Evolutionary conservation across 2,888 invertebrate genomes (phyloP).

Genomic region (Kryphioiulus occultus): DNA sequence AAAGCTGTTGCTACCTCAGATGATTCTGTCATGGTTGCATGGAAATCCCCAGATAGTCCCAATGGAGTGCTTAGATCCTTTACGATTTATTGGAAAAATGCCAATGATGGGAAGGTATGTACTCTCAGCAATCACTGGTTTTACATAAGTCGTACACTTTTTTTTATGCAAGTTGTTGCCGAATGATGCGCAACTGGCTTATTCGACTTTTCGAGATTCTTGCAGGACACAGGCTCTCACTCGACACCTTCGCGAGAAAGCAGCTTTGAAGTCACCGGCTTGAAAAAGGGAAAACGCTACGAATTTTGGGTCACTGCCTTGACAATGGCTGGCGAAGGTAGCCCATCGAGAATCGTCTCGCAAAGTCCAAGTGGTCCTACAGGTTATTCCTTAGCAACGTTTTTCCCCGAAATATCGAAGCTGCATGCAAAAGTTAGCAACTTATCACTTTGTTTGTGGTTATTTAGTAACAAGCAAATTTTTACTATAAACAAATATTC

Average conservation of each 20-base stretch:
- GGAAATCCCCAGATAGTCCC: conserved; percentile 91
- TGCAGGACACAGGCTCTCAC: conserved; percentile 39
- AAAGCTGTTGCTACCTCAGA: conserved; percentile 92
- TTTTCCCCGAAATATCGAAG: neutral
- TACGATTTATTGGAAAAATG: conserved; percentile 78
- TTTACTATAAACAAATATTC: too few relatives aligned
- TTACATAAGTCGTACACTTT: too few relatives aligned
- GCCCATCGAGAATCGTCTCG: conserved; percentile 59
- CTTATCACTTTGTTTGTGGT: conserved; percentile 47
- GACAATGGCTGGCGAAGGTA: conserved; percentile 62
- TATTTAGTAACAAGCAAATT: conserved; percentile 56
- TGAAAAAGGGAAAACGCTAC: conserved; percentile 59
- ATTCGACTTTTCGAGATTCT: conserved; percentile 49
- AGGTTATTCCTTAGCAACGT: conserved; percentile 33
- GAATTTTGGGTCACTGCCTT: conserved; percentile 62
- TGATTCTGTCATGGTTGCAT: conserved; percentile 89
- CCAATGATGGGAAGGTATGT: conserved; percentile 61
- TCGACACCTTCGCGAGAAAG: conserved; percentile 43
- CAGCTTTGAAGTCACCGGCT: conserved; percentile 57
- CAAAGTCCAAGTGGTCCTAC: conserved; percentile 59
- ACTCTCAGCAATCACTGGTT: too few relatives aligned
- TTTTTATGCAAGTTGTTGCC: too few relatives aligned
- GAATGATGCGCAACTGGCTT: neutral
- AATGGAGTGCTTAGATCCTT: conserved; percentile 94
- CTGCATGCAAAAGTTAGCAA: conserved; percentile 47